Conservation (phyloP, 2,888 invertebrate species). For the Candidula unifasciata region DNA sequence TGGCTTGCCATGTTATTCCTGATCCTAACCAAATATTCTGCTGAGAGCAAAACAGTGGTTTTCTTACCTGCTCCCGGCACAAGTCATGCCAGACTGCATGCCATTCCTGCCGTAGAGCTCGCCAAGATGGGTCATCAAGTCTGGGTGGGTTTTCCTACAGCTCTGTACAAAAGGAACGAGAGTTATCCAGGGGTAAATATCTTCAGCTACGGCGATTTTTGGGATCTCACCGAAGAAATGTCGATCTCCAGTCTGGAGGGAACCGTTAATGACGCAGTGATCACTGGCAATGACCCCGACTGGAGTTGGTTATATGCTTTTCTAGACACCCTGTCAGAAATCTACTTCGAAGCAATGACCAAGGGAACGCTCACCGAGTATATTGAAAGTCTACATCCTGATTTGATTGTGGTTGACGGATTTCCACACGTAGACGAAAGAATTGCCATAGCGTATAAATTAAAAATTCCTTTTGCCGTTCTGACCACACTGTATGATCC, state of each 20-base stretch:
- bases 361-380: neutral
- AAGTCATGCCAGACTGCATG: neutral
- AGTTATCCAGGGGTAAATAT: neutral
- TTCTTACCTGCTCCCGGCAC: neutral
- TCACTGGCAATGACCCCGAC: neutral
- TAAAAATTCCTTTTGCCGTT: too few relatives aligned
- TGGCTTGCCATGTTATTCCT: too few relatives aligned
- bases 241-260: neutral
- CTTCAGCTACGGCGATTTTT: neutral
- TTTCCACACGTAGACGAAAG: neutral
- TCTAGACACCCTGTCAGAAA: neutral
- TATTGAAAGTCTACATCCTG: neutral
- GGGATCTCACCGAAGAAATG: neutral
- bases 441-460: neutral
- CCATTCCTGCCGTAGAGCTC: neutral
- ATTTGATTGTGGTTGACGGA: neutral
- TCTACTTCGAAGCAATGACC: neutral
- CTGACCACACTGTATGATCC: too few relatives aligned
- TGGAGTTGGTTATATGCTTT: neutral
- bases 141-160: neutral
- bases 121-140: neutral
- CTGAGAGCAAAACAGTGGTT: neutral
- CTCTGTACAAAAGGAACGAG: neutral
- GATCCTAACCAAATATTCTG: neutral
- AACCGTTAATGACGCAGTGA: neutral